Evolutionary conservation across 2,797 vertebrate genomes (phyloP).

Genomic region (Protosalanx chinensis): DNA sequence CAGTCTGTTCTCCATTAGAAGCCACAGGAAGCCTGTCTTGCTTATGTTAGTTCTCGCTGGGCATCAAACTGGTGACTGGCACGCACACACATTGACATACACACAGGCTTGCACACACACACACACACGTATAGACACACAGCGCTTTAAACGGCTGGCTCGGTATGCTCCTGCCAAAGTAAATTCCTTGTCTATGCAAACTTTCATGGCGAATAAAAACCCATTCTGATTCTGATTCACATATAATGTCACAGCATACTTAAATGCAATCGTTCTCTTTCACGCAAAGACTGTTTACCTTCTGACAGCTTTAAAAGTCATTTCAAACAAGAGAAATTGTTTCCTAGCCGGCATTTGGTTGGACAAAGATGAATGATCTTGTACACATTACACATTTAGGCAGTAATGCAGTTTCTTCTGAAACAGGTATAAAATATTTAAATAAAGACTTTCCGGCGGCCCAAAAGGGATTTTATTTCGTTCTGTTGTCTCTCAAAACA

Average conservation of each 20-base stretch:
- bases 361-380: constrained; percentile 43
- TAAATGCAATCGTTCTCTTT: background rate
- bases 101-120: background rate
- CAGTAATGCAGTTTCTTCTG: too few relatives aligned
- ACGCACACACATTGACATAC: background rate
- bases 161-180: too few relatives aligned
- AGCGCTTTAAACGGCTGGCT: too few relatives aligned
- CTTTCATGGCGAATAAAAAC: too few relatives aligned
- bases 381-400: constrained; percentile 8
- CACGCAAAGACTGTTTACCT: background rate
- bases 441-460: too few relatives aligned
- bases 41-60: background rate
- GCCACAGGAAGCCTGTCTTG: background rate
- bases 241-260: too few relatives aligned
- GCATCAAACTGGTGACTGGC: background rate
- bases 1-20: background rate
- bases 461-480: too few relatives aligned
- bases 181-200: too few relatives aligned
- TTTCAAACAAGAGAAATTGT: constrained; percentile 36
- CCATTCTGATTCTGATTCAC: too few relatives aligned
- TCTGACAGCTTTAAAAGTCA: constrained; percentile 27
- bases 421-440: too few relatives aligned
- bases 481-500: too few relatives aligned
- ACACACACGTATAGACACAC: background rate
- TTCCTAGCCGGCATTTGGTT: constrained; percentile 27